Conservation (phyloP, 2,888 invertebrate genomes). For the Rhabditoides inermis region DNA sequence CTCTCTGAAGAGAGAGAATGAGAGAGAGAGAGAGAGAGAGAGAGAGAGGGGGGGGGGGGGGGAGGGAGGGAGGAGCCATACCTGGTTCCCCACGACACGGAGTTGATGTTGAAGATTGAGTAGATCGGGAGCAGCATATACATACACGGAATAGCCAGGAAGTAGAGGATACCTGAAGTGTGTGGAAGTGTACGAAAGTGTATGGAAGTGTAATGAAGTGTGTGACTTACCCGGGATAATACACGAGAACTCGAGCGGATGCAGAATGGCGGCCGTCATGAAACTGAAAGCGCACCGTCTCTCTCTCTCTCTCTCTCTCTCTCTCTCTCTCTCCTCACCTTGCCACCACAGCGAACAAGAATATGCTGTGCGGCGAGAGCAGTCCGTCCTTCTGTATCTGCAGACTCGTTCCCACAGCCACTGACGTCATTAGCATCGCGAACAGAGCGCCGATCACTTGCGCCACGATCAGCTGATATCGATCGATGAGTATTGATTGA, state of each 20-base stretch:
- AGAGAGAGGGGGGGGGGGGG: too few species aligned
- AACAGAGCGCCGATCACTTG: constrained; percentile 88
- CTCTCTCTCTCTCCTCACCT: constrained; percentile 52
- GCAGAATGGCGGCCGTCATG: constrained; percentile 88
- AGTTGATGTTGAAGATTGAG: too few species aligned
- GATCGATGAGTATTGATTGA: too few species aligned
- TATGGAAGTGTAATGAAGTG: too few species aligned
- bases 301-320: neutral
- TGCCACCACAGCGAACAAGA: constrained; percentile 83
- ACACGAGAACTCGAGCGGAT: constrained; percentile 87
- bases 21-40: too few species aligned
- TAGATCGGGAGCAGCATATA: constrained; percentile 87
- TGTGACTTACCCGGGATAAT: constrained; percentile 60
- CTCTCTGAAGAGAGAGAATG: too few species aligned
- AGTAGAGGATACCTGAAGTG: constrained; percentile 79
- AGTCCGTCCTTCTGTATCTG: constrained; percentile 94
- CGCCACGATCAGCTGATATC: constrained; percentile 79
- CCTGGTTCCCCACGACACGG: constrained; percentile 94
- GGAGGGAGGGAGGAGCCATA: too few species aligned
- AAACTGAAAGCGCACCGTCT: constrained; percentile 59
- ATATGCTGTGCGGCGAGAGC: constrained; percentile 92
- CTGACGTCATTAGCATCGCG: constrained; percentile 97
- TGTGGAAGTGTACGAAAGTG: too few species aligned
- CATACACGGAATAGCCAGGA: constrained; percentile 92
- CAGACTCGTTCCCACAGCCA: constrained; percentile 91